Percentiles rank a stretch among this genome's conserved stretches.
Conservation (phyloP, 1,140 invertebrate genomes). For the Diploscapter pachys region DNA sequence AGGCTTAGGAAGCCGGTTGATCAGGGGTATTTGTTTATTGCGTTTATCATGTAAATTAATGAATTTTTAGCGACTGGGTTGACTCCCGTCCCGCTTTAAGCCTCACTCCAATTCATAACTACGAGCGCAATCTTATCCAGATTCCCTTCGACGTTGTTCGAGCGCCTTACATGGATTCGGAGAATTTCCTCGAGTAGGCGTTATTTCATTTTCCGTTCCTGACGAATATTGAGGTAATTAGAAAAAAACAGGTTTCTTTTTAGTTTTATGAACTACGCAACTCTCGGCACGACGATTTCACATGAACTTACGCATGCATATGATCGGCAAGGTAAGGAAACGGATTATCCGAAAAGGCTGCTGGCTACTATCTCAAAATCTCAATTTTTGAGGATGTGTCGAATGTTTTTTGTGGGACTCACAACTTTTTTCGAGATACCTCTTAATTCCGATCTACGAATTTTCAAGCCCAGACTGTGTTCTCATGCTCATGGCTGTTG, state of each 20-base stretch:
- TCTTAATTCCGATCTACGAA: no score
- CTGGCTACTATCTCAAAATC: no score
- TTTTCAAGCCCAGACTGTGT: no score
- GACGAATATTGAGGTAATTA: neutral
- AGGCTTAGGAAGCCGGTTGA: slow-evolving; percentile 15
- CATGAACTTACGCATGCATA: slow-evolving; percentile 35
- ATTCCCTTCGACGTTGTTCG: slow-evolving; percentile 22
- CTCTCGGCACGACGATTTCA: slow-evolving; percentile 23
- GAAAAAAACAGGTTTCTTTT: neutral
- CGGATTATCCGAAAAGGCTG: neutral
- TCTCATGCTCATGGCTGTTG: no score
- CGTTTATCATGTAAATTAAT: neutral
- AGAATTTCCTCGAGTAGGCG: slow-evolving; percentile 21
- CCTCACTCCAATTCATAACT: slow-evolving; percentile 22
- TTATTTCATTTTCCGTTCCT: neutral
- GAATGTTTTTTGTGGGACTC: no score
- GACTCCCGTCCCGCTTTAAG: slow-evolving; percentile 22
- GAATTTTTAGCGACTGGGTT: slow-evolving; percentile 18
- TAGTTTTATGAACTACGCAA: slow-evolving; percentile 30
- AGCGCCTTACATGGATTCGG: slow-evolving; percentile 18
- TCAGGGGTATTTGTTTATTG: slow-evolving; percentile 11
- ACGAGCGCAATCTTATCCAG: slow-evolving; percentile 23
- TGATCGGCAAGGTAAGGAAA: slow-evolving; percentile 27
- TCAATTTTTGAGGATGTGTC: no score
- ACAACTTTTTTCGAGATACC: no score